phyloP scores from a whole-genome alignment of 2,113 vertebrate species.

The Pangasianodon gigas region DNA sequence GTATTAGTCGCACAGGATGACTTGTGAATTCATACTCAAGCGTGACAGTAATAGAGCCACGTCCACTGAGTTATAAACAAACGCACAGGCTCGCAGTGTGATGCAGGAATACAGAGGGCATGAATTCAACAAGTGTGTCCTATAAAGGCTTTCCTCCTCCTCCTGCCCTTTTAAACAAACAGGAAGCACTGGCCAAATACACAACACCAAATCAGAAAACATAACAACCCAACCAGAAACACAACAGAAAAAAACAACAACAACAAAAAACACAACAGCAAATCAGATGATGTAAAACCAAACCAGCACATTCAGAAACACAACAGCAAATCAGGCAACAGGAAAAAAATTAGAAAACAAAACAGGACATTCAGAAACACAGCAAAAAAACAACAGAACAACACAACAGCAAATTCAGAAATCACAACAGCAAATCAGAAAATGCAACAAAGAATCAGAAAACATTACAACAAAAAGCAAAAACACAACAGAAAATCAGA shows the following conservation, averaged over 20 bases:
- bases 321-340: not conserved
- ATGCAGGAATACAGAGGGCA: constrained; percentile 15
- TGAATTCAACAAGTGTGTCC: not conserved
- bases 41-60: constrained; percentile 54
- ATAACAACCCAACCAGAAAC: not conserved
- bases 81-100: constrained; percentile 50
- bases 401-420: no score
- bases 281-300: not conserved
- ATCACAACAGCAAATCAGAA: no score
- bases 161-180: not conserved
- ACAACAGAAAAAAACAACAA: not conserved
- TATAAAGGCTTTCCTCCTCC: not conserved
- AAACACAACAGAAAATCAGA: not conserved
- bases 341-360: no score
- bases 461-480: not conserved
- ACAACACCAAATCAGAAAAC: not conserved
- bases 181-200: not conserved
- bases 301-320: not conserved
- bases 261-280: not conserved
- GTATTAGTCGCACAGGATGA: constrained; percentile 38
- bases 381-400: no score
- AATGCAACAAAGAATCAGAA: not conserved
- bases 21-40: constrained; percentile 45
- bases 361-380: no score
- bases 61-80: constrained; percentile 50